Evolutionary conservation across 2,113 vertebrate genomes (phyloP), one percentile per base, ranked within the genome.

Genomic region (Sinocyclocheilus rhinocerous): DNA sequence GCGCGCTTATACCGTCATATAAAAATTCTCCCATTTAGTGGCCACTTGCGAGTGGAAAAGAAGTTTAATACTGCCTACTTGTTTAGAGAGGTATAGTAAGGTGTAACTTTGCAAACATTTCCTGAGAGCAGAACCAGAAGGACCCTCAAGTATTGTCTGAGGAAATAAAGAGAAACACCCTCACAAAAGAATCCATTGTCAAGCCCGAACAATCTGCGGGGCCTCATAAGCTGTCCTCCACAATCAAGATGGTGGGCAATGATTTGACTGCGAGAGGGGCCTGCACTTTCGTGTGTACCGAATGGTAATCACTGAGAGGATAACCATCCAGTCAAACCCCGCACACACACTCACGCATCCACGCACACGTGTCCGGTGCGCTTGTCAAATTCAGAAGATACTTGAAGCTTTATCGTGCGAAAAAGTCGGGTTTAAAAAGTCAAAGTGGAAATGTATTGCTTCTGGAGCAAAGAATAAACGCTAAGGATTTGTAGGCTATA

Each of bases 41-140:
- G 57, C 26, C 57, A 73, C 69, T 86, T 80, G 59, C 77, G 42
- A 33, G 29, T 70, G 65, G 39, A 39, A 26, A 80, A 91, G 90
- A 92, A 84, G 88, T 90, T 89, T 88, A 50, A 88, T 89, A 91
- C 88, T 86, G 72, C 0, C 83, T 93, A 91, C 94, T 94, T 95
- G 92, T 94, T 94, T 93, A 93, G 94, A 95, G 95, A 92, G 92
- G 78, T 89, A 94, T 81, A 89, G 94, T 95, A 94, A 96, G 95
- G 96, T 96, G 93, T 95, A 96, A 96, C 96, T 97, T 96, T 96
- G 95, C 95, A 96, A 97, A 97, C 96, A 96, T 96, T 95, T 95
- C 95, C 95, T 94, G 96, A 96, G 95, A 95, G 95, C 93, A 91
- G 90, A 88, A 94, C 93, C 94, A 96, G 95, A 95, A 97, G 96